Conservation (phyloP, 2,888 invertebrate species). For the Trichacis sp. region DNA sequence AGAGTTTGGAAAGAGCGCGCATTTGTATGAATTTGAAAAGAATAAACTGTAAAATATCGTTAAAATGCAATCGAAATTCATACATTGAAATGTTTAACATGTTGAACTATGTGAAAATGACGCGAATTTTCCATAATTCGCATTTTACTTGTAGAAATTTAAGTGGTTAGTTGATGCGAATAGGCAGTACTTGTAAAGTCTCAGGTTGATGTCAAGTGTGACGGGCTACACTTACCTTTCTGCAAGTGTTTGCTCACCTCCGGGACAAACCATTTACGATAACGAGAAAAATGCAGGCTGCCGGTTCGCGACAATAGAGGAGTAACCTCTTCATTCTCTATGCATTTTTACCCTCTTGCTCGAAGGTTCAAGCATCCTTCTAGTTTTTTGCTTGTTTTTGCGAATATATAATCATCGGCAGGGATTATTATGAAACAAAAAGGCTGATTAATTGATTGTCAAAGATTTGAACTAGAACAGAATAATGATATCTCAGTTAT, state of each 20-base stretch:
- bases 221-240: constrained; percentile 57
- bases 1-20: too few species aligned
- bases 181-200: constrained; percentile 55
- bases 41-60: too few species aligned
- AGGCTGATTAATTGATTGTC: too few species aligned
- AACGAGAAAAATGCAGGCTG: constrained; percentile 61
- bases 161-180: constrained; percentile 31
- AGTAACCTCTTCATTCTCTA: constrained; percentile 15
- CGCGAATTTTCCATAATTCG: too few species aligned
- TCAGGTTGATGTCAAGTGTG: constrained; percentile 57
- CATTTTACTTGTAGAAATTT: constrained; percentile 17
- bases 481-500: too few species aligned
- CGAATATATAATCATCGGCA: neutral
- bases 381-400: neutral
- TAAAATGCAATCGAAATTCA: too few species aligned
- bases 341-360: constrained; percentile 12
- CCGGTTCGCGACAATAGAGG: constrained; percentile 25
- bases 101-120: too few species aligned
- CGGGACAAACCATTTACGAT: constrained; percentile 64
- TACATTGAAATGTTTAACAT: too few species aligned
- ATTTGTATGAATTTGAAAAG: too few species aligned
- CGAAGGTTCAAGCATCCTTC: too few species aligned
- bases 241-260: constrained; percentile 62
- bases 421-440: too few species aligned
- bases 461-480: too few species aligned